phyloP scores from a whole-genome alignment of 2,888 invertebrate genomes.

The Apocheima hispidaria region DNA sequence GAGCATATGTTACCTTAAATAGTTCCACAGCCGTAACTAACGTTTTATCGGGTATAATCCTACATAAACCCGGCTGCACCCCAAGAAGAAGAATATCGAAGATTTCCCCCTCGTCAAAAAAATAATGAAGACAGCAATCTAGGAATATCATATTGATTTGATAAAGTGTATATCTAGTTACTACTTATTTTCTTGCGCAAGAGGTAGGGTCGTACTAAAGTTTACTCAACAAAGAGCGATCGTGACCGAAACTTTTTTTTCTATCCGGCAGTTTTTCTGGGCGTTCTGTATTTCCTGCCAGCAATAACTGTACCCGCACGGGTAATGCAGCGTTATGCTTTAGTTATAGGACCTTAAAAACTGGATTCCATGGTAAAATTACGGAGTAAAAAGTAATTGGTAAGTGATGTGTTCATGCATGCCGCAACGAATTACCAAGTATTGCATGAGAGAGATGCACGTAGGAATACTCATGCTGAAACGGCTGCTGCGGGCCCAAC shows the following conservation, averaged over 20 bases:
- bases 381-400: conserved; percentile 38
- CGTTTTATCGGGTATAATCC: too few species aligned
- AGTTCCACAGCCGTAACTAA: not conserved
- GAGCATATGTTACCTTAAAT: not conserved
- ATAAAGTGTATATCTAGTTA: not conserved
- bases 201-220: conserved; percentile 11
- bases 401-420: conserved; percentile 42
- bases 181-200: not conserved
- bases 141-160: too few species aligned
- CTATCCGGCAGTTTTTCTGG: conserved; percentile 7
- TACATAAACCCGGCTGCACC: too few species aligned
- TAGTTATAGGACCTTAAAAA: conserved; percentile 23
- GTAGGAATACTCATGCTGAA: conserved; percentile 19
- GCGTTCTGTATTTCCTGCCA: conserved; percentile 10
- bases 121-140: too few species aligned
- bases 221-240: conserved; percentile 17
- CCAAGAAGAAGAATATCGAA: too few species aligned
- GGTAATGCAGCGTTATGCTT: conserved; percentile 9
- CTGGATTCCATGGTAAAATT: conserved; percentile 35
- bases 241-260: conserved; percentile 14
- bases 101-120: too few species aligned
- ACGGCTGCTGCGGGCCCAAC: not conserved
- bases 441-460: conserved; percentile 40
- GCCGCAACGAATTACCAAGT: conserved; percentile 43
- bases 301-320: conserved; percentile 12